Percentiles rank a stretch among this genome's conserved stretches.
phyloP scores from a whole-genome alignment of 2,113 vertebrate genomes.

The Salvelinus sp. region DNA sequence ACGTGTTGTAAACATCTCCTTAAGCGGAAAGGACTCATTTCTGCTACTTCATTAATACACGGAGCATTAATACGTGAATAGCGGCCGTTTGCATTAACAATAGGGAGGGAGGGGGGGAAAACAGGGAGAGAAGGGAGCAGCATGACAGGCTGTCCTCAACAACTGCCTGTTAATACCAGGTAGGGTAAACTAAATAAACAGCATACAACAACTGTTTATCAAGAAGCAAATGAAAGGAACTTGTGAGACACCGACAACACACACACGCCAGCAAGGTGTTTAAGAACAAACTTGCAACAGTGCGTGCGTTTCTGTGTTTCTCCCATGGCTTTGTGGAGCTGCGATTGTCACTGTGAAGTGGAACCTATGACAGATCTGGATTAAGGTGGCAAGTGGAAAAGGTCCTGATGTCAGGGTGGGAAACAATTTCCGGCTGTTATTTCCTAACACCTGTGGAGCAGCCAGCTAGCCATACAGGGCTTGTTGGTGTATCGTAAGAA shows the following conservation, averaged over 20 bases:
- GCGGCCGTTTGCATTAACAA: conserved; percentile 53
- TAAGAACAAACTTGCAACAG: conserved; percentile 20
- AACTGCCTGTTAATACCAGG: conserved; percentile 20
- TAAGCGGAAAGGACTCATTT: conserved; percentile 59
- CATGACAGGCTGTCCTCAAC: neutral
- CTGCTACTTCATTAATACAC: conserved; percentile 72
- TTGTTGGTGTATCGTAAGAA: conserved; percentile 64
- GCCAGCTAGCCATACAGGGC: conserved; percentile 43
- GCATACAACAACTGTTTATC: no score
- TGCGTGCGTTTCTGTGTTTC: conserved; percentile 32
- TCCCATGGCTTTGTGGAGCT: conserved; percentile 27
- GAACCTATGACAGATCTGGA: conserved; percentile 77
- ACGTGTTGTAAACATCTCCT: conserved; percentile 55
- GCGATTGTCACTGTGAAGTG: conserved; percentile 60
- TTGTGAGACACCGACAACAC: conserved; percentile 1
- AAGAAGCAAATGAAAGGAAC: no score
- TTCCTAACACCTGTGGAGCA: conserved; percentile 68
- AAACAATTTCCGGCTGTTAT: conserved; percentile 75
- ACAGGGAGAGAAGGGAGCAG: neutral
- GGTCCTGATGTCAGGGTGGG: conserved; percentile 77
- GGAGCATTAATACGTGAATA: conserved; percentile 63
- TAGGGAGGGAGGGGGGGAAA: conserved; percentile 36
- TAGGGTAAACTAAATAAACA: neutral
- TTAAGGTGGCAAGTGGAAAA: conserved; percentile 81
- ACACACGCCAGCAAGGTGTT: neutral